Conservation (phyloP, 23 tunicate species). For the Trididemnum miniatum region DNA sequence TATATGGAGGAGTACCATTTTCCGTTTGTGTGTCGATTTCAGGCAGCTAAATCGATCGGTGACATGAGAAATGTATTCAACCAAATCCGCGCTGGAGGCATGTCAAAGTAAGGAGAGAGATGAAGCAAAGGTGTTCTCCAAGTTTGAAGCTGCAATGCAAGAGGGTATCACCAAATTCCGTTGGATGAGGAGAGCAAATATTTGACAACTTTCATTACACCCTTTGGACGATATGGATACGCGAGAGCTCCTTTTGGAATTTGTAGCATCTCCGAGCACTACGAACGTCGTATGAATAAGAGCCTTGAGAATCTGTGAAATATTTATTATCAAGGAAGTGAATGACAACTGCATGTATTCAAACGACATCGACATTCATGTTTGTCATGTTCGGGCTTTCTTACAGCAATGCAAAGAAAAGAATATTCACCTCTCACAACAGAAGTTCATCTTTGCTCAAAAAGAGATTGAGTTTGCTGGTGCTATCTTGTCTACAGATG, state of each 20-base stretch:
- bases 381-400: neutral
- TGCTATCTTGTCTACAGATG: neutral
- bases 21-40: constrained; percentile 18
- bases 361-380: neutral
- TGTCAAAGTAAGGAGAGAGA: constrained; percentile 1
- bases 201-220: constrained; percentile 12
- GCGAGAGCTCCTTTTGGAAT: constrained; percentile 24
- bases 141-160: neutral
- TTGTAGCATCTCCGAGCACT: neutral
- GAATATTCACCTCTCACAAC: neutral
- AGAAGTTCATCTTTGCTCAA: neutral
- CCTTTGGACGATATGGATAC: neutral
- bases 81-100: neutral
- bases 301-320: neutral
- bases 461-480: constrained; percentile 6
- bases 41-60: neutral
- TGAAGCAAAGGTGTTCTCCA: neutral
- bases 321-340: neutral
- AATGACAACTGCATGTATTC: constrained; percentile 10
- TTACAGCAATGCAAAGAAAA: neutral
- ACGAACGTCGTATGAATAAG: constrained; percentile 2
- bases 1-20: no score
- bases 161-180: constrained; percentile 16
- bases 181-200: constrained; percentile 5
- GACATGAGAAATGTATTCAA: neutral